Percentiles rank a stretch among this genome's conserved stretches.
Conservation (phyloP, 2,797 vertebrate species). For the Eulemur albifrons region DNA sequence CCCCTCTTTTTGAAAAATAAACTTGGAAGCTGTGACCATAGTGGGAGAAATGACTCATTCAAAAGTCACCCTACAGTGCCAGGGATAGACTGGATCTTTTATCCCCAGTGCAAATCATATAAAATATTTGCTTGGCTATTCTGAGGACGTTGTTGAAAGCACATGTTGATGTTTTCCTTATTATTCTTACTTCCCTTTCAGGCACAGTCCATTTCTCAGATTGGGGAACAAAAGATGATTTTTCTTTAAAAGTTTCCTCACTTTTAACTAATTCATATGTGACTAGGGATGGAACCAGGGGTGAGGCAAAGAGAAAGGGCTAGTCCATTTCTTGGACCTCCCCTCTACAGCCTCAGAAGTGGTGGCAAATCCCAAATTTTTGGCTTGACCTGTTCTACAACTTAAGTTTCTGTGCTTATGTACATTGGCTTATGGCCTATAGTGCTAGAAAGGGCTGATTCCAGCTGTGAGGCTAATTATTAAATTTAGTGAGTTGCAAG, state of each 20-base stretch:
- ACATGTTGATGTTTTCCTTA: background rate
- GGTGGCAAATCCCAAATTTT: background rate
- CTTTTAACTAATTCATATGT: constrained; percentile 3
- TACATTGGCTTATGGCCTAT: background rate
- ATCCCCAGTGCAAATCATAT: background rate
- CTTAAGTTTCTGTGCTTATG: background rate
- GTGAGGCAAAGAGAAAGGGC: background rate
- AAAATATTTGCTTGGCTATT: constrained; percentile 12
- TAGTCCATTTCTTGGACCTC: background rate
- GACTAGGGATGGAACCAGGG: background rate
- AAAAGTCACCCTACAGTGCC: background rate
- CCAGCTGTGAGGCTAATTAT: background rate
- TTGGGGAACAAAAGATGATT: background rate
- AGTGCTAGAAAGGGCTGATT: background rate
- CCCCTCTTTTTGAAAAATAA: background rate
- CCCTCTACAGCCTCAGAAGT: background rate
- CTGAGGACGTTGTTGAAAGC: background rate
- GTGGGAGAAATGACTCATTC: background rate
- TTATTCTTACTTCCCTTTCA: background rate
- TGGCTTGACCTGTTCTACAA: background rate
- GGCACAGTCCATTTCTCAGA: background rate
- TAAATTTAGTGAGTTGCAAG: background rate
- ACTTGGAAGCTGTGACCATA: background rate
- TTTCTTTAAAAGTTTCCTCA: constrained; percentile 18
- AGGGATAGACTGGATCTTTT: background rate